Conservation (phyloP, 1,140 invertebrate species). For the Brachionus paranguensis region DNA sequence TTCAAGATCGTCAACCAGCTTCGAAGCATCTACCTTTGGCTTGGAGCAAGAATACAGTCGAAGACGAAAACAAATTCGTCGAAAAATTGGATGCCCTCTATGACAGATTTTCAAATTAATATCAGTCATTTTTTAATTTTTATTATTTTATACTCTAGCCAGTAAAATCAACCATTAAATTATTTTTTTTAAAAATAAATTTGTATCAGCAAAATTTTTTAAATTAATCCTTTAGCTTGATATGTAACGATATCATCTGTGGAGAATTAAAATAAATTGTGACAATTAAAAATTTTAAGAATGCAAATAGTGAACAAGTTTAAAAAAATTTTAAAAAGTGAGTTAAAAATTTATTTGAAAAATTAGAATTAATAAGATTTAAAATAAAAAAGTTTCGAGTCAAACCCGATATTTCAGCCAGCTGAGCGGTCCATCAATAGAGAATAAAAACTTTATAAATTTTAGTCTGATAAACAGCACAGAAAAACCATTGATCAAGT, state of each 20-base stretch:
- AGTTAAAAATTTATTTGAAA: neutral
- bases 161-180: neutral
- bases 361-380: neutral
- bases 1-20: conserved; percentile 54
- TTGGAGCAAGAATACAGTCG: conserved; percentile 46
- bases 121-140: neutral
- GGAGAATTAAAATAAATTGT: neutral
- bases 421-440: neutral
- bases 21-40: conserved; percentile 50
- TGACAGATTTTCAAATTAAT: conserved; percentile 40
- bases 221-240: neutral
- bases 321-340: neutral
- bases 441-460: neutral
- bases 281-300: neutral
- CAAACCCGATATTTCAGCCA: neutral
- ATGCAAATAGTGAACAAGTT: neutral
- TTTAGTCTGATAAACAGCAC: neutral
- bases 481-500: neutral
- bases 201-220: neutral
- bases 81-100: conserved; percentile 45
- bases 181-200: neutral
- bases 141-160: neutral
- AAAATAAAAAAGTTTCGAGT: neutral
- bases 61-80: conserved; percentile 46
- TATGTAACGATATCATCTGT: conserved; percentile 18